Conservation (phyloP, 1,140 invertebrate genomes). For the Saxidomus purpurata region DNA sequence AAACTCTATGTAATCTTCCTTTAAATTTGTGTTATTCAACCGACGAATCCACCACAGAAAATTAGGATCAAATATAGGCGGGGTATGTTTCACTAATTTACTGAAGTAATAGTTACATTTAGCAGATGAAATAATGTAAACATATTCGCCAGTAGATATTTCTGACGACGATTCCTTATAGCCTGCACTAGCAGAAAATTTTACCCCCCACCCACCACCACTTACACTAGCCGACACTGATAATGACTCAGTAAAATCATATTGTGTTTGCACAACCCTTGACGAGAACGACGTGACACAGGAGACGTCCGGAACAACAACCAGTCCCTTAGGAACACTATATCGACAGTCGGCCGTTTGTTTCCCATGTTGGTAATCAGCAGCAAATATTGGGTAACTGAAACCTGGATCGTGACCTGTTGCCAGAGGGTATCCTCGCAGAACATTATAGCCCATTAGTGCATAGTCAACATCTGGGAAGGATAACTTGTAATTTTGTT, state of each 20-base stretch:
- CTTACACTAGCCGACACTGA: not conserved
- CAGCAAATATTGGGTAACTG: constrained; percentile 40
- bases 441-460: constrained; percentile 35
- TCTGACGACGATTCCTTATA: constrained; percentile 24
- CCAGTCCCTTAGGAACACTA: constrained; percentile 1
- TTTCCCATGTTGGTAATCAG: constrained; percentile 5
- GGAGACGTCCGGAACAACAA: not conserved
- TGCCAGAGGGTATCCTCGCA: constrained; percentile 30
- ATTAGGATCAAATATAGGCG: not conserved
- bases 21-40: not conserved
- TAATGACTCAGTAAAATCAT: not conserved
- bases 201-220: constrained; percentile 51
- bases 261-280: constrained; percentile 17
- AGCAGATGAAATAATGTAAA: not conserved
- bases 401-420: constrained; percentile 45
- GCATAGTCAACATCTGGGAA: constrained; percentile 24
- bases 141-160: not conserved
- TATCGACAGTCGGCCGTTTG: too few species aligned
- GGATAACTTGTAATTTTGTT: not conserved
- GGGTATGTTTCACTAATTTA: not conserved
- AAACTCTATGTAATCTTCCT: not conserved
- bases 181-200: constrained; percentile 62
- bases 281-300: constrained; percentile 30
- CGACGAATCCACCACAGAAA: not conserved
- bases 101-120: constrained; percentile 27